A percentile compares a stretch with the other conserved stretches of the same genome.
Conservation (phyloP, 2,797 vertebrate genomes). For the Tympanoctomys barrerae region DNA sequence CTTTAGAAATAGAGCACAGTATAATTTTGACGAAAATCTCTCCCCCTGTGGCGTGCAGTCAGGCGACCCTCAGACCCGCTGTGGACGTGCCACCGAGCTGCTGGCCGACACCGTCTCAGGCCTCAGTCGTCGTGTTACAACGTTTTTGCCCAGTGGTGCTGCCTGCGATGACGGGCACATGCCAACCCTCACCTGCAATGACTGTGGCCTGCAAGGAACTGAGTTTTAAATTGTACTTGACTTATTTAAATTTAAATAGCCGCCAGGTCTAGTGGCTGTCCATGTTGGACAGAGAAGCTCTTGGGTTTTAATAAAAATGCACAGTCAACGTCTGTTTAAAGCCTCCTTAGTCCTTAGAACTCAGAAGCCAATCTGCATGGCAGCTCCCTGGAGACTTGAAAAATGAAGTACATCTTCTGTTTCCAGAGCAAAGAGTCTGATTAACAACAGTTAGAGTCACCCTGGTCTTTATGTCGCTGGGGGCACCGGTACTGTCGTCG, state of each 20-base stretch:
- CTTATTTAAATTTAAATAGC: slow-evolving; percentile 30
- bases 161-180: background rate
- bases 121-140: background rate
- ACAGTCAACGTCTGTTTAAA: slow-evolving; percentile 2
- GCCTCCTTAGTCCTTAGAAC: background rate
- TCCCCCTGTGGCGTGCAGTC: background rate
- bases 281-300: background rate
- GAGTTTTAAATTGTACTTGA: slow-evolving; percentile 5
- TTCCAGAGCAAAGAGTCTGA: slow-evolving; percentile 25
- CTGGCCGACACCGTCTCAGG: background rate
- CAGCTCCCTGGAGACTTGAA: background rate
- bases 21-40: background rate
- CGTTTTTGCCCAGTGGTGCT: background rate
- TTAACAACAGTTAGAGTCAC: background rate
- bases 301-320: slow-evolving; percentile 1
- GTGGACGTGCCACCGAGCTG: background rate
- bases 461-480: background rate
- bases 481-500: background rate
- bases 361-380: background rate
- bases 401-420: background rate
- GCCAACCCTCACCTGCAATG: background rate
- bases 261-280: background rate
- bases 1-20: background rate
- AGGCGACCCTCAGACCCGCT: background rate
- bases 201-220: background rate